Conservation (phyloP, 2,888 invertebrate genomes). For the Nymphalis c-album region DNA sequence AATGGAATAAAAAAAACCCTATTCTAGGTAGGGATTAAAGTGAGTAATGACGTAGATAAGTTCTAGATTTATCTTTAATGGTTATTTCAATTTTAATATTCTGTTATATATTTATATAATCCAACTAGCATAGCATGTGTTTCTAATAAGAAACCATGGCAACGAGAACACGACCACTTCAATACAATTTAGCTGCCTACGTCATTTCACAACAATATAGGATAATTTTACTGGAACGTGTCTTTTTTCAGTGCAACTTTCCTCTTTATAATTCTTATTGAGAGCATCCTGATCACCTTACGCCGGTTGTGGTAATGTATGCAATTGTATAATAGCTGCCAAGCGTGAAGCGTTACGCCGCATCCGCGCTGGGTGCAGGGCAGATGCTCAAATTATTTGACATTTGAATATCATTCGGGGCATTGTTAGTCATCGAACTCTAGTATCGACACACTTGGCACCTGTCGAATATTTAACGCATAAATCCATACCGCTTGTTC, state of each 20-base stretch:
- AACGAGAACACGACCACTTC: not conserved
- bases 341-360: conserved; percentile 38
- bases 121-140: not conserved
- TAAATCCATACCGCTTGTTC: conserved; percentile 79
- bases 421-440: conserved; percentile 81
- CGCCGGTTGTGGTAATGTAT: conserved; percentile 28
- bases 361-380: conserved; percentile 50
- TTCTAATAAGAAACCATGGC: conserved; percentile 16
- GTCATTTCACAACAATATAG: no score
- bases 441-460: conserved; percentile 82
- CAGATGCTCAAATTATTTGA: conserved; percentile 78
- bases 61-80: not conserved
- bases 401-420: conserved; percentile 80
- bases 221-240: not conserved
- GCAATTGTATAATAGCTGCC: conserved; percentile 38
- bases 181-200: no score
- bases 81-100: not conserved
- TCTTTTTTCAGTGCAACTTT: not conserved
- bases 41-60: no score
- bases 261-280: conserved; percentile 6
- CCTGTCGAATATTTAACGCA: conserved; percentile 81
- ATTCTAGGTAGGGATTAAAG: no score
- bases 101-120: not conserved
- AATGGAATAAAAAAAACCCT: no score
- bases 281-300: conserved; percentile 26